Base-by-base conservation (phyloP, 1,140 invertebrate species). In the Rhyacophila brunnea region DNA sequence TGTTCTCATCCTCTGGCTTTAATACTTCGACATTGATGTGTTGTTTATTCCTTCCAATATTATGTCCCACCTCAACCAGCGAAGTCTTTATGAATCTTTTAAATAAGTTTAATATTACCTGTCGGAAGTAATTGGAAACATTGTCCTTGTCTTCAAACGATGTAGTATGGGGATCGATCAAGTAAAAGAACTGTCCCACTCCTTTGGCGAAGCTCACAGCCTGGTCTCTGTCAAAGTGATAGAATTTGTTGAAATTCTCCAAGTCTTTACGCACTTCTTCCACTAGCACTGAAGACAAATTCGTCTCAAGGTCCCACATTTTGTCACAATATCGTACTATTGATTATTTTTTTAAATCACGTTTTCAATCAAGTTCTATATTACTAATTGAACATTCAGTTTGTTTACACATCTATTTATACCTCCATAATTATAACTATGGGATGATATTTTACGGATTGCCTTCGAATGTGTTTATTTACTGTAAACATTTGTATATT, bases 71-170 rank as follows among this genome's bases (percentile, higher is more conserved):
- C n/a, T n/a, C n/a, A n/a, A n/a, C n/a, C n/a, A n/a, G n/a, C n/a
- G n/a, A n/a, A n/a, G n/a, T n/a, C n/a, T n/a, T n/a, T n/a, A n/a
- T n/a, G n/a, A n/a, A n/a, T n/a, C n/a, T 5, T 28, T 28, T 28
- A 48, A 35, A 1, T 10, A 40, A 51, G 10, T 34, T 54, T 9
- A 53, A 64, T 66, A 65, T 80, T 80, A 89, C 88, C 80, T 89
- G 82, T 68, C 78, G 75, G 62, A 85, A 83, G 73, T 87, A 89
- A 67, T 89, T 83, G 0, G 89, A 88, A 0, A 90, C 88, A 52
- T 87, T 78, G 52, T 87, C 78, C 13, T 79, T 64, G 49, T 77
- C 78, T 62, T 86, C 75, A 70, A 82, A 90, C 19, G 81, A 80
- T 0, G 81, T 84, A 38, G 89, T 85, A 32, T 79, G 77, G 1